Base-by-base conservation (phyloP, 2,888 invertebrate species). In the Liopterus haemorrhoidalis region DNA sequence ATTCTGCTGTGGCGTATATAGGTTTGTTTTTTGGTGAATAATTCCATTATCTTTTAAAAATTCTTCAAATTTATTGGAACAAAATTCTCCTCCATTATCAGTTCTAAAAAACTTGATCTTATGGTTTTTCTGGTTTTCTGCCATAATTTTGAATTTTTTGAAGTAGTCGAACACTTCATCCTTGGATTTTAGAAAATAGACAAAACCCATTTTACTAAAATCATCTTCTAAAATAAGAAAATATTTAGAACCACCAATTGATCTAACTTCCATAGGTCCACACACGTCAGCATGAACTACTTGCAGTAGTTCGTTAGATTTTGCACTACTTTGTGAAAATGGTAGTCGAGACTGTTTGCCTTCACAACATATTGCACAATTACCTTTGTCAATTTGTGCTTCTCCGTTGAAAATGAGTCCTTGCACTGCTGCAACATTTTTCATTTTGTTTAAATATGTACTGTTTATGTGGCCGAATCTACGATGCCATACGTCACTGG, bases 1-100 rank as follows among this genome's bases (percentile, higher is more conserved):
- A 50, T 62, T 63, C 47, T 61, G 62, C 41, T 62, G 49, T 8
- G 61, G 59, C 5, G 57, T 57, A 30, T 58, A 57, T 2, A 55
- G 48, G 19, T 51, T 56, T 12, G 61, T 56, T 33, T 28, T 54
- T 28, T 62, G 59, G 41, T 61, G 58, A 0, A 56, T 14, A n/a
- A 63, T 64, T 3, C 59, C 63, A 39, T 52, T 41, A 4, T 48
- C 30, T 22, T 24, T 35, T 12, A 58, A 37, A 40, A 46, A 54
- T 22, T 51, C 48, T 21, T 57, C 50, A 31, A 60, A 54, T 12
- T 50, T 32, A 2, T 32, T 37, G 31, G 19, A 44, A 19, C 46
- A 48, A 35, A 49, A 56, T 41, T 56, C 54, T 11, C 50, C 49
- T 5, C 59, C 56, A 49, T 57, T 56, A 37, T 62, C 61, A 11